Percentiles rank a stretch among this genome's conserved stretches.
Evolutionary conservation across 2,797 vertebrate species (phyloP).

Genomic region (Philypnodon macrostomus): DNA sequence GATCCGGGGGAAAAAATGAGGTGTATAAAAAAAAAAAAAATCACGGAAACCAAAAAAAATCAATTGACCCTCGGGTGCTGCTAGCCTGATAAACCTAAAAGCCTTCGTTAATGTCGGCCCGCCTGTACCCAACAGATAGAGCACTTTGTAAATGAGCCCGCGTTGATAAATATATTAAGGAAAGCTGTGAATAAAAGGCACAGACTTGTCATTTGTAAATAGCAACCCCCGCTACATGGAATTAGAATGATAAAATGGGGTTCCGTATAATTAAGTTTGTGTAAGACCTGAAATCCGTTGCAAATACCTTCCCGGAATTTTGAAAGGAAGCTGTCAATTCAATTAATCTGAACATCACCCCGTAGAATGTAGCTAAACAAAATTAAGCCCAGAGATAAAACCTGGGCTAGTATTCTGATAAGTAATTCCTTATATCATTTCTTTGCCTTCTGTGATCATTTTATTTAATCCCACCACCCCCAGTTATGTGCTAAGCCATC

Average conservation of each 20-base stretch:
- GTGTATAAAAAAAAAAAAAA: constrained; percentile 80
- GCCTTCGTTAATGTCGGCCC: constrained; percentile 99
- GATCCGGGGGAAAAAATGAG: constrained; percentile 93
- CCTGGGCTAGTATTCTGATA: constrained; percentile 99
- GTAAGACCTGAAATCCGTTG: constrained; percentile 99
- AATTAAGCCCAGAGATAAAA: constrained; percentile 99
- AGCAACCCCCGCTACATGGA: constrained; percentile 99
- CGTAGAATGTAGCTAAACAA: constrained; percentile 96
- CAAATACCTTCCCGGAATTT: constrained; percentile 98
- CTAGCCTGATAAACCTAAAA: constrained; percentile 98
- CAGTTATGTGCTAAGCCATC: constrained; percentile 92
- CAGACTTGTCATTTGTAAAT: constrained; percentile 99
- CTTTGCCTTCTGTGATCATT: constrained; percentile 99
- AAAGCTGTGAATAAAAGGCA: constrained; percentile 99
- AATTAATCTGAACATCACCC: constrained; percentile 99
- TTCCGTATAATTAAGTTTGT: constrained; percentile 99
- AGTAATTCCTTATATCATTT: constrained; percentile 99
- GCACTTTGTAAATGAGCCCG: constrained; percentile 99
- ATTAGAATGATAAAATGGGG: constrained; percentile 99
- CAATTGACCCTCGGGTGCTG: constrained; percentile 99
- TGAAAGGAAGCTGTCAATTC: constrained; percentile 99
- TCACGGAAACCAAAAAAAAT: constrained; percentile 95
- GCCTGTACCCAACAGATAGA: constrained; percentile 99
- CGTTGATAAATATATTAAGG: constrained; percentile 99
- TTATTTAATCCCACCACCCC: constrained; percentile 98